Base-by-base conservation (phyloP, 2,113 vertebrate genomes). In the Galeopterus variegatus region DNA sequence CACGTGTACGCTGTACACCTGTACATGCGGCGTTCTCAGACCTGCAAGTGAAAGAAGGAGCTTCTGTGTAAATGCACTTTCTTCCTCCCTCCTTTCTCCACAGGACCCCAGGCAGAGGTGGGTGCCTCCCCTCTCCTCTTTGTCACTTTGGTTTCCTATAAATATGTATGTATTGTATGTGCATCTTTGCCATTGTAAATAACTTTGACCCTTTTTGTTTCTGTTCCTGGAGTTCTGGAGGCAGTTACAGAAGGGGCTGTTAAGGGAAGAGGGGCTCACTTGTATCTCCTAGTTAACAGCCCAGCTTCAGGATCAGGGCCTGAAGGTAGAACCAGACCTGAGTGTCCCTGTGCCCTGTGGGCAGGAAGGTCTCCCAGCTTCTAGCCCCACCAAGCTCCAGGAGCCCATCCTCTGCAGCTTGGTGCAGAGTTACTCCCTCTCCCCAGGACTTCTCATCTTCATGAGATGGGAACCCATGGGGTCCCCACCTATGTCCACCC, bases 151-250 rank as follows among this genome's bases (percentile, higher is more conserved):
- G 90, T 94, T 64, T 72, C 95, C 96, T 98, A 98, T 98, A 98
- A 98, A 98, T 98, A 98, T 98, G 98, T 98, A 98, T 96, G 97
- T 98, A 93, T 95, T 88, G 14, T 97, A 97, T 91, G 98, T 98
- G 98, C 97, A 54, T 98, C 97, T 95, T 91, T 73, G 91, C 96
- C 83, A 31, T 92, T 98, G 98, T 98, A 98, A 98, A 98, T 98
- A 98, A 65, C 87, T 84, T 85, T n/a, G 54, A 28, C 90, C 90
- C 60, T 70, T 83, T 89, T 33, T 33, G 82, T 89, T 96, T 89
- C 73, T 93, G 81, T 85, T 52, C 62, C 79, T 72, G 93, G 92
- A 62, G 69, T 65, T 33, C 86, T 60, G n/a, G 83, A 83, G 58
- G 72, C 75, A 73, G 75, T 79, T 26, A 50, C 67, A 76, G n/a